Base-by-base conservation (phyloP, 2,113 vertebrate genomes). In the Bufo bufo region DNA sequence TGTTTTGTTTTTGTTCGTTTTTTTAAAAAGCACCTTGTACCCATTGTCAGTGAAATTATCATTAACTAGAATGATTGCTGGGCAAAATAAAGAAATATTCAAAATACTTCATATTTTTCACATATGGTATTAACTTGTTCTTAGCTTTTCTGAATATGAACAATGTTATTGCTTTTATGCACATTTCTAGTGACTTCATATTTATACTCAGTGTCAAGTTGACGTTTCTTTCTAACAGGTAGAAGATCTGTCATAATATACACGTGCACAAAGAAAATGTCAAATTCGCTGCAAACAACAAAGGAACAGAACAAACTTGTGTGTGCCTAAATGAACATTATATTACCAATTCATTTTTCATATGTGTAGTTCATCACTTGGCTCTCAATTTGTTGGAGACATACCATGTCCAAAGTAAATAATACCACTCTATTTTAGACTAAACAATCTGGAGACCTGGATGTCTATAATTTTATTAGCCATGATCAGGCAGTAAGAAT, bases 21-120 rank as follows among this genome's bases (percentile, higher is more conserved):
- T 79, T 52, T 86, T 45, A 79, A 79, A 61, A 86, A 86, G 52
- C 75, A 79, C 59, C 56, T 86, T 86, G n/a, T 77, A 79, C 85
- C 74, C 45, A 82, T 43, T 80, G 59, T 33, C 43, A 86, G 61
- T 77, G 52, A 16, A 87, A 52, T 78, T 49, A 78, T 82, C 66
- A 87, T 90, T 17, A n/a, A 11, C 54, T 20, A 50, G 79, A 79
- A 59, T 85, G 75, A 56, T 71, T 45, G 14, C 23, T 81, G 56
- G 10, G 58, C 13, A 59, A 61, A 81, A 81, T 45, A 4, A 58
- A 79, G 52, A 54, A 56, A 58, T 54, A 69, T 33, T 69, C 23
- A 69, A 33, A 69, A 33, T 69, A 23, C n/a, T 66, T 66, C 11
- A 33, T 33, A 69, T 33, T 69, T 69, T 69, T 69, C n/a, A 16